Base-by-base conservation (phyloP, 1,140 invertebrate species). In the Drosophila malerkotliana region DNA sequence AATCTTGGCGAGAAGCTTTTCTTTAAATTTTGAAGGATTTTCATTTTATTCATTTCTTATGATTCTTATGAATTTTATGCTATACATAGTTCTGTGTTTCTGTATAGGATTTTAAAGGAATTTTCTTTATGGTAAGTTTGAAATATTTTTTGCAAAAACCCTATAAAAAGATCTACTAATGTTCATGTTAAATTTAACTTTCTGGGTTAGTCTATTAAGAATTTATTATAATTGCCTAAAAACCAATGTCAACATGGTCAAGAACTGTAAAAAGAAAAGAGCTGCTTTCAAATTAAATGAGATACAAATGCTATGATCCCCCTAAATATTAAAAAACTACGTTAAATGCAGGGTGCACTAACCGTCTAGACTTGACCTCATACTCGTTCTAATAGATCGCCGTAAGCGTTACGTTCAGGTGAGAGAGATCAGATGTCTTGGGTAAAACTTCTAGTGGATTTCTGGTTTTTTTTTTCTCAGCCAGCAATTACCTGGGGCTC, bases 381-480 rank as follows among this genome's bases (percentile, higher is more conserved):
- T 44, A 15, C 8, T 9, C 2, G 5, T 15, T 44, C 62, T 32
- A 76, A 51, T 14, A 5, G 0, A 14, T 59, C 10, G 52, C 52
- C 45, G 59, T 52, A 37, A 0, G 8, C 47, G 15, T 28, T 57
- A 53, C 45, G 37, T 34, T 15, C 37, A 48, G 60, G 10, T 53
- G 51, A 28, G 51, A 39, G 51, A 34, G 32, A 21, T 34, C 21
- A 14, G 15, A 9, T 57, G 51, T 76, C 62, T 68, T 55, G 62
- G 72, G 72, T 34, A 76, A 76, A 68, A 76, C 37, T 74, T 14
- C 39, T 39, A 32, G 15, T 47, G 39, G 41, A 7, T 68, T 55
- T 60, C 55, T 14, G 41, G n/a, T 44, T 44, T 68, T 75, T 72
- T 56, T 72, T 64, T 72, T 73, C 45, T 56, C 53, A 7, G 4